These are phyloP conservation scores for Phyllostomus hastatus DNA, from an alignment of 2,113 vertebrate species.

Conservation along the genomic window DNA sequence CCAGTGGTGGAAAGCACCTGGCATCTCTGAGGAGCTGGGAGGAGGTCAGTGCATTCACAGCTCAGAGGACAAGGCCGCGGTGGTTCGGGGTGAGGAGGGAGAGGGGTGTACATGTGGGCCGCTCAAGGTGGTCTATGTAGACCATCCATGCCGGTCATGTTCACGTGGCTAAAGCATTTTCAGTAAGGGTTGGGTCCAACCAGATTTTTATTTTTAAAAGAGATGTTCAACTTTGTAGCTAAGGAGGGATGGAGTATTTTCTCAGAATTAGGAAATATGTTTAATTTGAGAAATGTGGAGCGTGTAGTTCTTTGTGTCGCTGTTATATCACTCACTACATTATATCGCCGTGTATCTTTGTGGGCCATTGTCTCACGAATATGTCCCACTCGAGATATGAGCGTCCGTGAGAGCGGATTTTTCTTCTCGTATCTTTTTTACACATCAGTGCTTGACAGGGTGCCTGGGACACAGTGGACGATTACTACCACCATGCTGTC, in stretches of 20 bases:
- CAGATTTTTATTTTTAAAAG: neutral
- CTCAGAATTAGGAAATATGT: neutral
- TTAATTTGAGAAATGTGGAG: neutral
- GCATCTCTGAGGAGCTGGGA: neutral
- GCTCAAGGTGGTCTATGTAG: neutral
- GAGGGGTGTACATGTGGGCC: neutral
- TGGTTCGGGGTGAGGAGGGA: neutral
- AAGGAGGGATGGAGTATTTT: neutral
- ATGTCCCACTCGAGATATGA: neutral
- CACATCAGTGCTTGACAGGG: neutral
- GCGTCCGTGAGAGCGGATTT: neutral
- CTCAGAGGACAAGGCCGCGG: neutral
- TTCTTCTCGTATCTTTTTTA: neutral
- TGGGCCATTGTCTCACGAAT: neutral
- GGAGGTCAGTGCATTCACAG: neutral
- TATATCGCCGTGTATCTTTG: neutral
- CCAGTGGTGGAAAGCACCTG: neutral
- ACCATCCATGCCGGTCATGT: neutral
- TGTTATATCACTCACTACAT: neutral
- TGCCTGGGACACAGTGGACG: neutral
- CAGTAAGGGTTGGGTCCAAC: neutral
- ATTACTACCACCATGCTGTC: neutral
- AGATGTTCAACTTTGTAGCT: neutral
- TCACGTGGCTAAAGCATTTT: neutral
- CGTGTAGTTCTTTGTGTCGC: neutral